phyloP scores from a whole-genome alignment of 2,797 vertebrate species.

The Prunella strophiata region DNA sequence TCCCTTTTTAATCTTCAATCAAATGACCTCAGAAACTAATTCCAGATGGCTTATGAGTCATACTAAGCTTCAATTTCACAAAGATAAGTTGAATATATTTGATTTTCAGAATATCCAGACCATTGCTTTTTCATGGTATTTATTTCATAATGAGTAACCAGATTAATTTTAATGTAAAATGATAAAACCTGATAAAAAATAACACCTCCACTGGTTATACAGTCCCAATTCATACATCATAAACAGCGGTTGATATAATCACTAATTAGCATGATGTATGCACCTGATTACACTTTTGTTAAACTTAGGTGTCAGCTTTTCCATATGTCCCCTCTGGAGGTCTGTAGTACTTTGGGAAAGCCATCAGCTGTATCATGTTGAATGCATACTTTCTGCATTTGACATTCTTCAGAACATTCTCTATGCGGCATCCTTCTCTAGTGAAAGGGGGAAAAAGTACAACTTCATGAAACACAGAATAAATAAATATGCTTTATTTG shows the following conservation, averaged over 20 bases:
- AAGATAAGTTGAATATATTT: not conserved
- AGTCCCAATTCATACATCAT: conserved; percentile 3
- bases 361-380: conserved; percentile 99
- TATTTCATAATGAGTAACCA: not conserved
- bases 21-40: not conserved
- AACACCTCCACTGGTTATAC: conserved; percentile 33
- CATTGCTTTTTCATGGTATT: not conserved
- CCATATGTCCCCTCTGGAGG: conserved; percentile 97
- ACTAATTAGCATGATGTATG: conserved; percentile 56
- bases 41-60: not conserved
- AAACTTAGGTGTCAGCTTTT: conserved; percentile 91
- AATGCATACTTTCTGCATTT: conserved; percentile 99
- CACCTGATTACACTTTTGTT: conserved; percentile 65
- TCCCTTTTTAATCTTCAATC: not conserved
- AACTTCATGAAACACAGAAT: conserved; percentile 84
- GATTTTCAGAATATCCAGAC: not conserved
- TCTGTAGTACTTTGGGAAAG: conserved; percentile 97
- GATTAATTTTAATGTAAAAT: conserved; percentile 25
- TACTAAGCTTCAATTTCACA: not conserved
- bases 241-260: conserved; percentile 36
- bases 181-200: not conserved
- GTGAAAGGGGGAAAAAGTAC: conserved; percentile 80
- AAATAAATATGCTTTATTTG: conserved; percentile 87
- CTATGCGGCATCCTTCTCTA: conserved; percentile 99
- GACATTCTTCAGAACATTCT: conserved; percentile 99